These are phyloP conservation scores for Sarcophaga variegata DNA, from an alignment of 2,888 invertebrate species.

Conservation along the genomic window DNA sequence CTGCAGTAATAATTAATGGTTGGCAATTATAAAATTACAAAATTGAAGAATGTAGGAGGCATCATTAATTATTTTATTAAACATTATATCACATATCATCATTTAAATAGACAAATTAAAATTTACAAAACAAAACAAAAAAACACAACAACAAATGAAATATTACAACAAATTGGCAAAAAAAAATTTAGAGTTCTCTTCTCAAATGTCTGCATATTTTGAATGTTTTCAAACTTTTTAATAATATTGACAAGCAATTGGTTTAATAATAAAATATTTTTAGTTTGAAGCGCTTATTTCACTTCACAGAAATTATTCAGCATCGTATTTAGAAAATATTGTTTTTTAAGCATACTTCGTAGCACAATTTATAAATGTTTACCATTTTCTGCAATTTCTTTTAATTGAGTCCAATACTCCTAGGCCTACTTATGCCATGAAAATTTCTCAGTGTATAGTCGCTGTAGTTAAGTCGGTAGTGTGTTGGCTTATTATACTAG, in stretches of 20 bases:
- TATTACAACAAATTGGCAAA: not conserved
- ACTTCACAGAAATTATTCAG: too few relatives aligned
- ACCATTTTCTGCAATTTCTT: too few relatives aligned
- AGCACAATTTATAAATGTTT: not conserved
- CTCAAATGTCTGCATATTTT: not conserved
- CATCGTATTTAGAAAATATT: too few relatives aligned
- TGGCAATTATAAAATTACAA: constrained; percentile 1
- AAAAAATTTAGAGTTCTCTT: not conserved
- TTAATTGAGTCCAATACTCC: too few relatives aligned
- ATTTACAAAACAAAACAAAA: not conserved
- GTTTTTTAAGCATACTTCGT: not conserved
- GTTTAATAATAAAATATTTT: not conserved
- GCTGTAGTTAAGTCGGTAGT: too few relatives aligned
- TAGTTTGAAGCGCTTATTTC: too few relatives aligned
- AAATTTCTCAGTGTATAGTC: too few relatives aligned
- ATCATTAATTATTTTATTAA: not conserved
- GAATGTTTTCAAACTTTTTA: not conserved
- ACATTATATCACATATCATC: not conserved
- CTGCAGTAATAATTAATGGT: constrained; percentile 7
- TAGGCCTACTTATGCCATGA: too few relatives aligned
- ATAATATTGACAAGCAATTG: not conserved
- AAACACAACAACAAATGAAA: not conserved
- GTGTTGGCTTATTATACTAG: too few relatives aligned
- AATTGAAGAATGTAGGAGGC: constrained; percentile 17
- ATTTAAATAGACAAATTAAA: not conserved